These are phyloP conservation scores for Miichthys miiuy DNA, from an alignment of 2,797 vertebrate genomes.

Conservation along the genomic window DNA sequence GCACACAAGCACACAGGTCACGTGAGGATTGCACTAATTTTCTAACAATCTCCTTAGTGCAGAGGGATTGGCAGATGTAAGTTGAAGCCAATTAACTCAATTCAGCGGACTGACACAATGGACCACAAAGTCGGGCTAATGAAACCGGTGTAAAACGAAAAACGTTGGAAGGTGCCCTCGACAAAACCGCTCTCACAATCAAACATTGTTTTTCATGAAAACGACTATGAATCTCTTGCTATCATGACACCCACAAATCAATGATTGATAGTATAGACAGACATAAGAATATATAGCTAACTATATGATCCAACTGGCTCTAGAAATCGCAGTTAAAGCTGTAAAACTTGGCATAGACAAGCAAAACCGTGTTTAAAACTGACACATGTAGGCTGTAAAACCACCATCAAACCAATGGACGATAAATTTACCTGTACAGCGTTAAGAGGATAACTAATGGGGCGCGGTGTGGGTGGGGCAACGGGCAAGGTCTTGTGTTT, in stretches of 20 bases:
- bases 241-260: background rate
- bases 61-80: conserved; percentile 53
- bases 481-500: conserved; percentile 95
- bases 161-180: background rate
- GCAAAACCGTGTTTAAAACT: too few species aligned
- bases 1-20: conserved; percentile 47
- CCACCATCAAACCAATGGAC: background rate
- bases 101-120: conserved; percentile 3
- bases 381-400: background rate
- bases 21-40: conserved; percentile 59
- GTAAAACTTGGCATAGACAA: background rate
- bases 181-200: background rate
- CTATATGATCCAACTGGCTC: background rate
- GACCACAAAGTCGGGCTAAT: conserved; percentile 3
- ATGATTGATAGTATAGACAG: background rate
- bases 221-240: background rate
- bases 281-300: background rate
- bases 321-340: background rate
- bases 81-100: conserved; percentile 45
- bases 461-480: conserved; percentile 87
- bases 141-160: background rate
- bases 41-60: conserved; percentile 61
- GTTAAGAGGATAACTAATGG: conserved; percentile 87
- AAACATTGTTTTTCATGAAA: background rate
- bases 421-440: conserved; percentile 87